A percentile compares a stretch with the other conserved stretches of the same genome.
Evolutionary conservation across 2,113 vertebrate species (phyloP).

Genomic region (Oreochromis niloticus): DNA sequence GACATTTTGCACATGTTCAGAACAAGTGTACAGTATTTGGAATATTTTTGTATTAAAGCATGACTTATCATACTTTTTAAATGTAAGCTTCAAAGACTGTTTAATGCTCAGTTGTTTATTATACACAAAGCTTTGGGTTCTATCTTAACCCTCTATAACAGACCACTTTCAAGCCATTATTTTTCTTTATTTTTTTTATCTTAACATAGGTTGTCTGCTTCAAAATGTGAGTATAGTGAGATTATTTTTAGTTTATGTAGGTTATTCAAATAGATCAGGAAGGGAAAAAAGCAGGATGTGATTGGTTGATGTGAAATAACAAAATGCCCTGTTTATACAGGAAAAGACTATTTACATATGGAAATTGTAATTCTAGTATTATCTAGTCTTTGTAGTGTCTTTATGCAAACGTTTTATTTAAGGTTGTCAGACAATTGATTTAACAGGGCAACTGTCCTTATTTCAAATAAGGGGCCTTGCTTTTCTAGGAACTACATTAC

Average conservation of each 20-base stretch:
- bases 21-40: conserved; percentile 59
- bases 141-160: neutral
- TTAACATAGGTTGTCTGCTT: neutral
- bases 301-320: neutral
- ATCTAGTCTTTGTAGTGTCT: neutral
- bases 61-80: conserved; percentile 15
- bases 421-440: neutral
- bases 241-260: neutral
- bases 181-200: neutral
- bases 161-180: neutral
- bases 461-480: neutral
- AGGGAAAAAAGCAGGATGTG: neutral
- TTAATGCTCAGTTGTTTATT: neutral
- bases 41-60: conserved; percentile 61
- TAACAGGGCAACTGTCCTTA: neutral
- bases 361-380: neutral
- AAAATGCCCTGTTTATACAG: neutral
- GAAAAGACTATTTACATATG: neutral
- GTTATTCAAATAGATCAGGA: neutral
- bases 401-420: neutral
- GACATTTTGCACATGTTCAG: conserved; percentile 56
- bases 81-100: neutral
- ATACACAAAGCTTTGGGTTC: neutral
- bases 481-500: neutral
- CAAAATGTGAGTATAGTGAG: neutral